Base-by-base conservation (phyloP, 2,797 vertebrate species). In the Channallabes apus region DNA sequence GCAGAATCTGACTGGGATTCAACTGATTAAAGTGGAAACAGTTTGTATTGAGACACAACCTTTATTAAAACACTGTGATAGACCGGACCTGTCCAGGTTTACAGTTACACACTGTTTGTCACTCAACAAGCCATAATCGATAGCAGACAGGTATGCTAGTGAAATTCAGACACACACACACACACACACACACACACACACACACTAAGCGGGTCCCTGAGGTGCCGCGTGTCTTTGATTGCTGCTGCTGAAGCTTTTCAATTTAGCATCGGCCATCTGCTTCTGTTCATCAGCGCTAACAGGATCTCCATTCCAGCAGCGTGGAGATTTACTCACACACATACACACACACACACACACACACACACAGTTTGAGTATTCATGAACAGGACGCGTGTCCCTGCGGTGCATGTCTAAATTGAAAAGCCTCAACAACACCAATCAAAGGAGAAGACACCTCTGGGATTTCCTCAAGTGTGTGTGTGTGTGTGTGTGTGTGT, bases 201-300 rank as follows among this genome's bases (percentile, higher is more conserved):
- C 83, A 65, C 80, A 24, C 81, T 9, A 27, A 20, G 18, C 3
- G 82, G 76, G 72, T 90, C 89, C 86, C 90, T 89, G 88, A 91
- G 88, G 88, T 89, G 86, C n/a, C 72, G 79, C 78, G 85, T 84
- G 86, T 86, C 85, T 87, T 84, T 92, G 86, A 92, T 91, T 90
- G 90, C 86, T 90, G 88, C 87, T 78, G 79, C 83, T 71, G 83
- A 86, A 68, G 89, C 86, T 89, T 91, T 92, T 92, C 90, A 89
- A 91, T 90, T 92, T 92, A 88, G 87, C 85, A 41, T 80, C 54
- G 24, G 80, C 90, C 90, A 92, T 93, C 91, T 93, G 93, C 80
- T 73, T 85, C 90, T 84, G 87, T 89, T 92, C 92, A 93, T 88
- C 90, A 84, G 87, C 67, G 73, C 91, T 89, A 94, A 93, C 92